A percentile compares a stretch with the other conserved stretches of the same genome.
phyloP scores from a whole-genome alignment of 2,113 vertebrate species.

The Neodon shergylaensis region DNA sequence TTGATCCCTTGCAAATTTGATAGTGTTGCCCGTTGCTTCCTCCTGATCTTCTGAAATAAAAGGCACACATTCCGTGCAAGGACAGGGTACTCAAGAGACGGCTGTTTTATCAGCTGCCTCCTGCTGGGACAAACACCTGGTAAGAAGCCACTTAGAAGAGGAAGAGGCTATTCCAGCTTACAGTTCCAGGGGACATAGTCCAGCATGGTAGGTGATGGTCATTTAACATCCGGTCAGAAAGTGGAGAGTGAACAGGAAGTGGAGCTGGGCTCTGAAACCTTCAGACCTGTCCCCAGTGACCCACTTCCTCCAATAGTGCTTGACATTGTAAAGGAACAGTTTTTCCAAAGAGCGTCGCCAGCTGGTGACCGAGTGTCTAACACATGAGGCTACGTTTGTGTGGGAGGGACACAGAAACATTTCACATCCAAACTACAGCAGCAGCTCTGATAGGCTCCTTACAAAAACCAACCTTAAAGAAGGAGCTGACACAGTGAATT shows the following conservation, averaged over 20 bases:
- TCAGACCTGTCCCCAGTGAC: not conserved
- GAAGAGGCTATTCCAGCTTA: not conserved
- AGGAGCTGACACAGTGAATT: not conserved
- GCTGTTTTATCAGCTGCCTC: not conserved
- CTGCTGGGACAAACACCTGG: not conserved
- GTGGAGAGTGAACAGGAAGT: not conserved
- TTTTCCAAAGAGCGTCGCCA: not conserved
- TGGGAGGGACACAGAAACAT: not conserved
- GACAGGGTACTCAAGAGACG: not conserved
- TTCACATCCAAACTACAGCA: not conserved
- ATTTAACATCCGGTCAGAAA: not conserved
- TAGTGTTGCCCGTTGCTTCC: not conserved
- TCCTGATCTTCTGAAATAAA: not conserved
- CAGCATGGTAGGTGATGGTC: too few species aligned
- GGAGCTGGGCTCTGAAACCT: not conserved
- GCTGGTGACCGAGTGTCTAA: not conserved
- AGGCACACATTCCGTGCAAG: not conserved
- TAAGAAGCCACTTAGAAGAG: not conserved
- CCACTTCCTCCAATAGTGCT: not conserved
- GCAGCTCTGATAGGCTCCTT: not conserved
- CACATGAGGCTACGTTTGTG: not conserved
- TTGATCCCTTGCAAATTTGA: not conserved
- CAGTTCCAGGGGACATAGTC: not conserved
- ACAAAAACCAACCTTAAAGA: not conserved
- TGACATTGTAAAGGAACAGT: not conserved